Percentiles rank a stretch among this genome's conserved stretches.
Conservation (phyloP, 92 coral and sea anemone species). For the Zoanthus solanderi region DNA sequence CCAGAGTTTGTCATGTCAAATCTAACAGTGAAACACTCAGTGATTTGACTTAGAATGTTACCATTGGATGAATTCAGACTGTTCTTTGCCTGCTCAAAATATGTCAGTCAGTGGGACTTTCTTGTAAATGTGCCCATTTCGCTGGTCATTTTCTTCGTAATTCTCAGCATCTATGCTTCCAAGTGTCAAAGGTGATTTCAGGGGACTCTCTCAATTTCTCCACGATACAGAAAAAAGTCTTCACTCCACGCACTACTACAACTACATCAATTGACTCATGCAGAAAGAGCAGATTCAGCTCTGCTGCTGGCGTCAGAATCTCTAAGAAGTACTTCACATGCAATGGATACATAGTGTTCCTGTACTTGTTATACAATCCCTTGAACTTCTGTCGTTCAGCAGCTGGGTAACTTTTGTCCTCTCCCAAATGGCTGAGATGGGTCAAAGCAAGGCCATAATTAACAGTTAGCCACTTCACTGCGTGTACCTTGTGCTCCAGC, state of each 20-base stretch:
- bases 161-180: background rate
- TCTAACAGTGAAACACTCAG: slow-evolving; percentile 54
- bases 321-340: slow-evolving; percentile 60
- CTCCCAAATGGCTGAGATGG: slow-evolving; percentile 63
- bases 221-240: slow-evolving; percentile 64
- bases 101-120: slow-evolving; percentile 21
- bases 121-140: slow-evolving; percentile 21
- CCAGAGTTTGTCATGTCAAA: slow-evolving; percentile 58
- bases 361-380: slow-evolving; percentile 66
- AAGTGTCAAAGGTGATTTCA: slow-evolving; percentile 47
- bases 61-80: slow-evolving; percentile 45
- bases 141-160: slow-evolving; percentile 1
- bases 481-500: slow-evolving; percentile 71
- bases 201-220: slow-evolving; percentile 56
- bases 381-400: slow-evolving; percentile 64
- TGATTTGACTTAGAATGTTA: slow-evolving; percentile 36
- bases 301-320: slow-evolving; percentile 66
- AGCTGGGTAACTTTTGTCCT: slow-evolving; percentile 51
- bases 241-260: slow-evolving; percentile 66
- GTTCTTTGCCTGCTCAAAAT: slow-evolving; percentile 46
- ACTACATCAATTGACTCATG: slow-evolving; percentile 70
- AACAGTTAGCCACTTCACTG: slow-evolving; percentile 68
- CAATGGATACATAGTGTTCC: slow-evolving; percentile 70
- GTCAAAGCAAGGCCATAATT: slow-evolving; percentile 55
- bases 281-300: slow-evolving; percentile 70